Conservation (phyloP, 1,140 invertebrate genomes). For the Geopemphigus sp. region DNA sequence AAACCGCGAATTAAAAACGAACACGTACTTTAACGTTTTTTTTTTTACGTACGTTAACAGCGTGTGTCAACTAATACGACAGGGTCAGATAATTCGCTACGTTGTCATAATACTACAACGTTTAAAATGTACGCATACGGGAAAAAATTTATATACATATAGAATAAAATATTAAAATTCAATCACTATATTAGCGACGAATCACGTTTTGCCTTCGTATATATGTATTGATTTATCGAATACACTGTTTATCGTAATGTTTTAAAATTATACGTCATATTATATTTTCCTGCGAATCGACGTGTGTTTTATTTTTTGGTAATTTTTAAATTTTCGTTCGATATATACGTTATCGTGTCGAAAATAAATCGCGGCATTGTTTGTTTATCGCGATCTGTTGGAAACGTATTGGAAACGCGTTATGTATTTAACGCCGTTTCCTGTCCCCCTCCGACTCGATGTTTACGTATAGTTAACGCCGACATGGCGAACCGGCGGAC, state of each 20-base stretch:
- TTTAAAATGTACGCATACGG: background rate
- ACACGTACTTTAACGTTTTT: background rate
- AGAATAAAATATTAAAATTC: background rate
- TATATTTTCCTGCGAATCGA: constrained; percentile 24
- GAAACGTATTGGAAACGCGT: too few species aligned
- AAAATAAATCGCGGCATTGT: too few species aligned
- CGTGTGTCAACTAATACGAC: background rate
- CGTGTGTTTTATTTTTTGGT: constrained; percentile 6
- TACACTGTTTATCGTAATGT: background rate
- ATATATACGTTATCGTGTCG: too few species aligned
- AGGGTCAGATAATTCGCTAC: background rate
- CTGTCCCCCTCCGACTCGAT: too few species aligned
- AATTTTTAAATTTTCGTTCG: too few species aligned
- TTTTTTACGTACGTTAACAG: background rate
- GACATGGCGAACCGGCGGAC: too few species aligned
- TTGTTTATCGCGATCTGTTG: too few species aligned
- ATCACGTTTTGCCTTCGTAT: constrained; percentile 9
- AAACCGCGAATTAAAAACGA: too few species aligned
- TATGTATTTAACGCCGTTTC: too few species aligned
- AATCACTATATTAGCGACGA: background rate
- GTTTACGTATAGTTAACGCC: too few species aligned
- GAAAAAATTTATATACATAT: background rate
- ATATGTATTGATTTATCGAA: too few species aligned
- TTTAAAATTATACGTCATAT: too few species aligned
- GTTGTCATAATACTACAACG: background rate